Conservation (phyloP, 2,113 vertebrate genomes). For the Nanorana parkeri region DNA sequence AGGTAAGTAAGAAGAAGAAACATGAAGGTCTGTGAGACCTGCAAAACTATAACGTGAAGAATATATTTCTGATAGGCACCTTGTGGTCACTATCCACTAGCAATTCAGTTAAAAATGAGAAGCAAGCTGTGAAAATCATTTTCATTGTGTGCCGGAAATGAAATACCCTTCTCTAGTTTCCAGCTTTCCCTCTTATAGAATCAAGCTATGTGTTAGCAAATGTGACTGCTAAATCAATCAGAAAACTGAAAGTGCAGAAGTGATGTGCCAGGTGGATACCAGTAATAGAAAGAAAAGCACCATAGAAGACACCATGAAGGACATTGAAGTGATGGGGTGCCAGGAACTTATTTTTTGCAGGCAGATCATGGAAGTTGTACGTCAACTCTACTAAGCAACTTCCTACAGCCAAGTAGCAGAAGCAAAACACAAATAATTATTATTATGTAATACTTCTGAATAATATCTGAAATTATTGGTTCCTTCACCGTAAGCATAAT, state of each 20-base stretch:
- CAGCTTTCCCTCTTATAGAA: constrained; percentile 36
- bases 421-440: too few species aligned
- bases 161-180: constrained; percentile 53
- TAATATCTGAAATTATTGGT: too few species aligned
- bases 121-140: constrained; percentile 49
- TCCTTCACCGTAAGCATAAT: too few species aligned
- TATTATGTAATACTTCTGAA: too few species aligned
- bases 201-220: constrained; percentile 32
- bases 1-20: too few species aligned
- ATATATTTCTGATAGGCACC: constrained; percentile 20
- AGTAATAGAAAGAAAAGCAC: constrained; percentile 8
- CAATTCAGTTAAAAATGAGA: constrained; percentile 32
- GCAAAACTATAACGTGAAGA: not conserved
- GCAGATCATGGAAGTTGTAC: not conserved
- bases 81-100: constrained; percentile 17
- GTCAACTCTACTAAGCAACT: not conserved
- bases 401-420: not conserved
- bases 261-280: constrained; percentile 46
- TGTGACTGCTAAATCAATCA: constrained; percentile 53
- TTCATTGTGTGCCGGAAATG: constrained; percentile 41
- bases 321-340: constrained; percentile 36
- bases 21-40: not conserved
- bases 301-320: not conserved
- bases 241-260: constrained; percentile 27
- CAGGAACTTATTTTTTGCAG: constrained; percentile 3